phyloP scores from a whole-genome alignment of 2,113 vertebrate genomes.

The Helogale parvula region DNA sequence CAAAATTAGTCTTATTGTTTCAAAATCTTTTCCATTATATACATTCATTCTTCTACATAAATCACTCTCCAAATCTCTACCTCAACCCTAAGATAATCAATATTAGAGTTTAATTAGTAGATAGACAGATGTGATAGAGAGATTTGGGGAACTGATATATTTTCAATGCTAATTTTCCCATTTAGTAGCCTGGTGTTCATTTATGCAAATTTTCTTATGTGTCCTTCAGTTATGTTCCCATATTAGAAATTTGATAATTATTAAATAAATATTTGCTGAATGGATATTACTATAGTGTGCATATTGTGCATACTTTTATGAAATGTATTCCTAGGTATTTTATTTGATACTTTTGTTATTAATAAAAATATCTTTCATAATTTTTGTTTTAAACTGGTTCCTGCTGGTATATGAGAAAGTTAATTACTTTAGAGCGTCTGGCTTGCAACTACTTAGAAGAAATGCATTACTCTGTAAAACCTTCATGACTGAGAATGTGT shows the following conservation, averaged over 20 bases:
- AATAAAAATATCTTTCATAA: not conserved
- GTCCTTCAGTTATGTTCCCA: not conserved
- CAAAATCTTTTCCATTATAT: not conserved
- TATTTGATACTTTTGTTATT: not conserved
- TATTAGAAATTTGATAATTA: not conserved
- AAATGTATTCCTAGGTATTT: not conserved
- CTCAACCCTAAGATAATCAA: not conserved
- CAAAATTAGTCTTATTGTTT: not conserved
- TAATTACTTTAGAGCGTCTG: not conserved
- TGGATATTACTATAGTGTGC: not conserved
- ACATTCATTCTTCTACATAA: not conserved
- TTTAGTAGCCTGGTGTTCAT: not conserved
- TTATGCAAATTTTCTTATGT: not conserved
- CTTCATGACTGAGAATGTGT: not conserved
- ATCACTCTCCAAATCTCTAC: not conserved
- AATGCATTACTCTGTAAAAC: not conserved
- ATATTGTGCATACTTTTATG: not conserved
- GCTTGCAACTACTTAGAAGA: not conserved
- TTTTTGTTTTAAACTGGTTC: not conserved
- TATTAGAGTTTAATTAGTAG: not conserved
- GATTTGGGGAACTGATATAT: not conserved
- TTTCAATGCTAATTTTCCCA: not conserved
- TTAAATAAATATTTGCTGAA: not conserved
- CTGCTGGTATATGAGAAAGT: not conserved
- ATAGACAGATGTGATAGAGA: not conserved